A percentile compares a stretch with the other conserved stretches of the same genome.
Conservation (phyloP, 1,140 invertebrate species). For the Cydia pomonella region DNA sequence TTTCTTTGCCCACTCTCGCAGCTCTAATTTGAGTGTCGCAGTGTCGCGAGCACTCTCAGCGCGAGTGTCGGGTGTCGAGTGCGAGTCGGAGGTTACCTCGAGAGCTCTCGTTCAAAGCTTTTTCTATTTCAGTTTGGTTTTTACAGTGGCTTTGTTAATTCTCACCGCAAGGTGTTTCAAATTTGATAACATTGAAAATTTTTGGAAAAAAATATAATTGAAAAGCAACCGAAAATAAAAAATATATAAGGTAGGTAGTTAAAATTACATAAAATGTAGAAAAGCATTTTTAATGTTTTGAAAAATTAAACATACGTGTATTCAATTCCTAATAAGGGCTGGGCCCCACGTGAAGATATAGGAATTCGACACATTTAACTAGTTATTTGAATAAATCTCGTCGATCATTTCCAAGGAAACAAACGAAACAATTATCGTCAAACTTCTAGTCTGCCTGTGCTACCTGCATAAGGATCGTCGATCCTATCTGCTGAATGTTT, state of each 20-base stretch:
- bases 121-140: conserved; percentile 25
- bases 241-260: too few relatives aligned
- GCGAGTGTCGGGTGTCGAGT: conserved; percentile 30
- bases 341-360: too few relatives aligned
- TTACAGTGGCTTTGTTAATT: conserved; percentile 20
- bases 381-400: too few relatives aligned
- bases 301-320: too few relatives aligned
- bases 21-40: conserved; percentile 32
- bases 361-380: too few relatives aligned
- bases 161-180: neutral
- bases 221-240: too few relatives aligned
- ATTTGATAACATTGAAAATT: neutral
- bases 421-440: too few relatives aligned
- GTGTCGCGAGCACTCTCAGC: conserved; percentile 26
- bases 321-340: too few relatives aligned
- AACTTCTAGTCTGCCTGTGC: too few relatives aligned
- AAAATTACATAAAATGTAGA: neutral
- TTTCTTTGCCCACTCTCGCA: conserved; percentile 18
- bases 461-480: too few relatives aligned
- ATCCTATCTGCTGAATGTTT: neutral
- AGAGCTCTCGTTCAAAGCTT: conserved; percentile 28
- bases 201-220: neutral
- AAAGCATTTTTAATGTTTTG: too few relatives aligned
- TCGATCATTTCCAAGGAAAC: too few relatives aligned
- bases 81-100: conserved; percentile 25